Conservation (phyloP, 2,888 invertebrate genomes). For the Fissipunctia ypsillon region DNA sequence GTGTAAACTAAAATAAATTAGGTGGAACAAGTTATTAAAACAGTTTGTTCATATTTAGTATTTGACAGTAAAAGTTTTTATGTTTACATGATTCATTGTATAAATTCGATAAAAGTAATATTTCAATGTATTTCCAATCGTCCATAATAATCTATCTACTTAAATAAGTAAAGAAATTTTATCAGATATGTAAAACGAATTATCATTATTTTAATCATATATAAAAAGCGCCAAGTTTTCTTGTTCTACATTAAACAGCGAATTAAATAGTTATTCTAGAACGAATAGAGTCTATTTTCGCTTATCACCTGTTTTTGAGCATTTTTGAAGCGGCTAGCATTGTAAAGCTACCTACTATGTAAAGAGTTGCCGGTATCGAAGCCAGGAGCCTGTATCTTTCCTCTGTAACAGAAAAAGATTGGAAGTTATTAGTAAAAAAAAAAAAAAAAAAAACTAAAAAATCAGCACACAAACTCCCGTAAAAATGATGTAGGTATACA, state of each 20-base stretch:
- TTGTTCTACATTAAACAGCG: slow-evolving; percentile 35
- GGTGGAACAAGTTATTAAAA: background rate
- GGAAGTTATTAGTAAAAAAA: slow-evolving; percentile 11
- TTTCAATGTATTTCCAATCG: background rate
- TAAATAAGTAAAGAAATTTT: background rate
- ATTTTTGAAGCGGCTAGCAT: slow-evolving; percentile 90
- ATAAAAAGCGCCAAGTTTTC: slow-evolving; percentile 35
- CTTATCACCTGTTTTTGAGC: slow-evolving; percentile 83
- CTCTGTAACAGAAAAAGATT: slow-evolving; percentile 90
- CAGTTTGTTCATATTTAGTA: background rate
- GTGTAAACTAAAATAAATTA: background rate
- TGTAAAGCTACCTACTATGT: slow-evolving; percentile 93
- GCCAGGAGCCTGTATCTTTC: slow-evolving; percentile 94
- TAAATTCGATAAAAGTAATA: background rate
- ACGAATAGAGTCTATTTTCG: slow-evolving; percentile 56
- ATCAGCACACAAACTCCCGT: background rate
- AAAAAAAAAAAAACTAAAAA: background rate
- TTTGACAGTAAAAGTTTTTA: background rate
- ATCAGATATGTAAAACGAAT: slow-evolving; percentile 13
- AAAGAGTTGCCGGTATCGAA: slow-evolving; percentile 95
- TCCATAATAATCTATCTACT: slow-evolving; percentile 10
- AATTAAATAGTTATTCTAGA: slow-evolving; percentile 64
- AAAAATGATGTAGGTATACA: background rate
- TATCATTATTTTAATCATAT: slow-evolving; percentile 14
- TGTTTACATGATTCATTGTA: background rate